phyloP scores from a whole-genome alignment of 2,888 invertebrate species.

The Tetropium fuscum region DNA sequence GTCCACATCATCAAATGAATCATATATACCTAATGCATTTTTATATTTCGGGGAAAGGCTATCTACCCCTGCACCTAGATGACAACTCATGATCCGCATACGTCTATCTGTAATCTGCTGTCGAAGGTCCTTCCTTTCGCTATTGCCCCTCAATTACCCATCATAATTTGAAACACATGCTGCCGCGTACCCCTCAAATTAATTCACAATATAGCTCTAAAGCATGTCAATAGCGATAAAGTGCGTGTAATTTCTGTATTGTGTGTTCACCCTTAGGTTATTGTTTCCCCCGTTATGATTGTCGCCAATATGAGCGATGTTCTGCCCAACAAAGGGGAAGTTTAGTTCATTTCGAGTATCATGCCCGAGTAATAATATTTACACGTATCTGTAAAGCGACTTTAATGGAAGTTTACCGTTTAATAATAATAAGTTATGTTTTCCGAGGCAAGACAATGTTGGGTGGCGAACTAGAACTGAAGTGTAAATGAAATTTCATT shows the following conservation, averaged over 20 bases:
- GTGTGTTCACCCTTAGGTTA: conserved; percentile 36
- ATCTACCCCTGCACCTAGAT: no score
- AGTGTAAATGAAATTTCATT: conserved; percentile 42
- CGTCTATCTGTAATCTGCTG: conserved; percentile 1
- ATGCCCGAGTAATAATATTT: conserved; percentile 32
- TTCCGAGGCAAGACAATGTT: conserved; percentile 16
- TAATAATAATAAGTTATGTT: conserved; percentile 33
- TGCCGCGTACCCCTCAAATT: conserved; percentile 3
- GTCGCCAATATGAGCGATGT: conserved; percentile 35
- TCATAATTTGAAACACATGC: conserved; percentile 8
- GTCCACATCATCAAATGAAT: no score
- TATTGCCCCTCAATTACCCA: not conserved
- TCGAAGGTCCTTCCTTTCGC: not conserved
- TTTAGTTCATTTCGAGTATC: conserved; percentile 24
- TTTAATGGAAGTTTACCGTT: conserved; percentile 29
- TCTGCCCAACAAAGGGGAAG: conserved; percentile 32
- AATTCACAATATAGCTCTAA: conserved; percentile 22
- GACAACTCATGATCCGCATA: not conserved
- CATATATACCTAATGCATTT: no score
- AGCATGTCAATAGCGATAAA: conserved; percentile 35
- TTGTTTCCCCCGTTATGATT: conserved; percentile 37
- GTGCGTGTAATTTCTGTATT: conserved; percentile 39
- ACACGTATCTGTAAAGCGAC: conserved; percentile 28
- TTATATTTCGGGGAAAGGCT: no score
- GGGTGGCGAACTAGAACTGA: conserved; percentile 28